These are phyloP conservation scores for Lanius ludovicianus DNA, from an alignment of 2,113 vertebrate species.

Conservation along the genomic window DNA sequence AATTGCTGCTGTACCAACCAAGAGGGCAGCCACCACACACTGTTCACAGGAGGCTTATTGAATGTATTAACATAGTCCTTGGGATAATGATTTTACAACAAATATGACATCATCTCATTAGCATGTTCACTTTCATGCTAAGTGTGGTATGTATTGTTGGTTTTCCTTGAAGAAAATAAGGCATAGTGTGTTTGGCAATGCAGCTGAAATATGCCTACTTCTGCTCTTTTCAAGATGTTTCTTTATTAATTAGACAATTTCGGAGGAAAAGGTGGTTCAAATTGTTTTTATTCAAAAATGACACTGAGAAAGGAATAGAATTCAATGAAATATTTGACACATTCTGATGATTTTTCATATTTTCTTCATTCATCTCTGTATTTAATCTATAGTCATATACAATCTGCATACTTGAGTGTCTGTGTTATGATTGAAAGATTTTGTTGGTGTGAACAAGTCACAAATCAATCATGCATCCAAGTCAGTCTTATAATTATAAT, in stretches of 20 bases:
- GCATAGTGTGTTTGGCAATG: fast-evolving
- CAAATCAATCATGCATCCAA: slow-evolving; percentile 9
- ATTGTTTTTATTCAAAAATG: background rate
- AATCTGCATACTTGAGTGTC: background rate
- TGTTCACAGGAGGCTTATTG: slow-evolving; percentile 4
- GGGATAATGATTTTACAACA: slow-evolving; percentile 8
- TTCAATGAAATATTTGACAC: background rate
- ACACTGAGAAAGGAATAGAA: background rate
- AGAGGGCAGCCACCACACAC: slow-evolving; percentile 21
- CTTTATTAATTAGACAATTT: background rate
- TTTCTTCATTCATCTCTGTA: background rate
- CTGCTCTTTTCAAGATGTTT: background rate
- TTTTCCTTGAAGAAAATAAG: background rate
- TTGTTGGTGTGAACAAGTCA: background rate
- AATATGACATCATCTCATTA: slow-evolving; percentile 24
- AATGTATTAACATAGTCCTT: slow-evolving; percentile 48
- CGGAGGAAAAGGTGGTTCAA: background rate
- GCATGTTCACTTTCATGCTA: background rate
- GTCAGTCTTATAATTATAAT: background rate
- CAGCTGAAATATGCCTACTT: background rate
- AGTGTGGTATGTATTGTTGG: background rate
- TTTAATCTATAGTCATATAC: background rate
- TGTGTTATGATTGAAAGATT: background rate
- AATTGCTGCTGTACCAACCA: background rate
- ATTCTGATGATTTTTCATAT: background rate